These are phyloP conservation scores for Dynastes maya DNA, from an alignment of 2,888 invertebrate genomes.

Conservation along the genomic window DNA sequence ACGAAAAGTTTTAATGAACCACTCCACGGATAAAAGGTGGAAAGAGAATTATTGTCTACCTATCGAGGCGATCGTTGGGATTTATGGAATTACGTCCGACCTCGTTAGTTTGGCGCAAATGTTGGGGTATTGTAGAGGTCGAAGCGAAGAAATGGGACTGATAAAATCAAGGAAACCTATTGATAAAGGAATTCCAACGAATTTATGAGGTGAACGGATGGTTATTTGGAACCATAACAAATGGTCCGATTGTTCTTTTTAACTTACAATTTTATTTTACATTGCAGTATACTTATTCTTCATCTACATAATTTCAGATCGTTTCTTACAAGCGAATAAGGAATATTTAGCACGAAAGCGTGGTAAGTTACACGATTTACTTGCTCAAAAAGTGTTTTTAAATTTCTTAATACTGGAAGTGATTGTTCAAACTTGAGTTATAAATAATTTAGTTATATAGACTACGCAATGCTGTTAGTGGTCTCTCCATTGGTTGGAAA, in stretches of 20 bases:
- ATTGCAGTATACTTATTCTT: background rate
- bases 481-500: too few relatives aligned
- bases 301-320: too few relatives aligned
- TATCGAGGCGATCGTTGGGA: conserved; percentile 34
- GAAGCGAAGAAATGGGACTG: background rate
- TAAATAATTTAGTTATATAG: too few relatives aligned
- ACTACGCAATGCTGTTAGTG: too few relatives aligned
- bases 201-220: conserved; percentile 11
- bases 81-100: conserved; percentile 43
- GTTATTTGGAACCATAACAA: conserved; percentile 18
- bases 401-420: too few relatives aligned
- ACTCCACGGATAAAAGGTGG: conserved; percentile 38
- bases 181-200: conserved; percentile 12
- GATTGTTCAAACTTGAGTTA: too few relatives aligned
- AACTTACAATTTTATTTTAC: background rate
- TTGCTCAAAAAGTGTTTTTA: too few relatives aligned
- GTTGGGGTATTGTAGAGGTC: conserved; percentile 26
- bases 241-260: background rate
- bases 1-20: conserved; percentile 47
- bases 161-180: conserved; percentile 9
- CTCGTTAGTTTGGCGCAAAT: conserved; percentile 34
- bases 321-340: too few relatives aligned
- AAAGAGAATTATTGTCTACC: conserved; percentile 41
- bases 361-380: too few relatives aligned
- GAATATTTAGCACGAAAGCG: too few relatives aligned